Base-by-base conservation (phyloP, 2,888 invertebrate species). In the Ormyrus rosae region DNA sequence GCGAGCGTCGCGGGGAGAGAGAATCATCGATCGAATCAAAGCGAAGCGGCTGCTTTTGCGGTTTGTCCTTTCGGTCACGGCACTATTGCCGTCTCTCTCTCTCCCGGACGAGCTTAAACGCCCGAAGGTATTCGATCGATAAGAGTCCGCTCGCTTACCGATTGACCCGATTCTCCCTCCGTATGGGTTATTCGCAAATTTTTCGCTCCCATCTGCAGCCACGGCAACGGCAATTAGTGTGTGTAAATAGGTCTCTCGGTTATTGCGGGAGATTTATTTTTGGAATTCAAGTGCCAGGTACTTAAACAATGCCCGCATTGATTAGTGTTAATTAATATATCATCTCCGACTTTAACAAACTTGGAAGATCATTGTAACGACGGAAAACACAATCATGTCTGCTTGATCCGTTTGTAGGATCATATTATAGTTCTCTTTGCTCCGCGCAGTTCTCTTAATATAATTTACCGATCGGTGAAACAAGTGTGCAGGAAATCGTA, bases 1-100 rank as follows among this genome's bases (percentile, higher is more conserved):
- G 58, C 45, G 53, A 55, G 70, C 69, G 11, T 19, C 48, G 58
- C 34, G 63, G 68, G 74, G 13, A 78, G 48, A 73, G 68, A 69
- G 56, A 69, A 55, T 19, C 50, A 74, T 74, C 67, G 58, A 69
- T 61, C 10, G 67, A 79, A 73, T 79, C 45, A 79, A 63, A 56
- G 45, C 64, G 9, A 60, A n/a, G 51, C 7, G 8, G 48, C 56
- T 61, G 13, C 11, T 56, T 45, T n/a, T 63, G 64, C 7, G 70
- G 71, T 75, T 65, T 67, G 63, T 63, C 67, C 55, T 56, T 58
- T 55, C 60, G 56, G 63, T 73, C 34, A 55, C 48, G 69, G 50
- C 9, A 51, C 45, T 45, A 50, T 9, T 70, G 4, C 13, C n/a
- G 50, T 13, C 13, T 19, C 19, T 19, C 19, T 19, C 19, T 19